Evolutionary conservation across 1,140 invertebrate species (phyloP).

Genomic region (Bacillus rossius): DNA sequence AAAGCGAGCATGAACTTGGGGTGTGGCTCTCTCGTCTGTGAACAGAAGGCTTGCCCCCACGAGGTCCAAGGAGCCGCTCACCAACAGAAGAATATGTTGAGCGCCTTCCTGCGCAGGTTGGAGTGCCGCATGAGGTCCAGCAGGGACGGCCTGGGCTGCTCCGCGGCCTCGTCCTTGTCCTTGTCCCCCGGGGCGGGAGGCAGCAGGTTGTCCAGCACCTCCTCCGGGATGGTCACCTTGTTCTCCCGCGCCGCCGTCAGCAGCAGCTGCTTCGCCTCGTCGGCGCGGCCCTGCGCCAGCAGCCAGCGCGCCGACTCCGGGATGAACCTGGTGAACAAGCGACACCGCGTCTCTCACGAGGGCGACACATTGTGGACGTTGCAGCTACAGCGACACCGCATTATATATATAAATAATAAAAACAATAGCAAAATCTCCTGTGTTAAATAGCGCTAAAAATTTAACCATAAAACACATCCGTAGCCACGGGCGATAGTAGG

Average conservation of each 20-base stretch:
- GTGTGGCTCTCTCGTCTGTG: too few species aligned
- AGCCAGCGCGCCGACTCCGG: conserved; percentile 81
- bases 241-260: conserved; percentile 63
- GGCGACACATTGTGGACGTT: too few species aligned
- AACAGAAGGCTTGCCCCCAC: too few species aligned
- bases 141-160: conserved; percentile 45
- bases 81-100: conserved; percentile 75
- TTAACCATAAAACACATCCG: too few species aligned
- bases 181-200: conserved; percentile 5
- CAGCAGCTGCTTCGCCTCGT: conserved; percentile 63
- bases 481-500: too few species aligned
- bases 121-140: conserved; percentile 64
- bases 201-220: conserved; percentile 50
- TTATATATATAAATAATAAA: too few species aligned
- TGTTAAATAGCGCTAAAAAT: too few species aligned
- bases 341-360: too few species aligned
- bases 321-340: conserved; percentile 71
- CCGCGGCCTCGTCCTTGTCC: conserved; percentile 1
- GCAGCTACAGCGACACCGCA: too few species aligned
- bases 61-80: too few species aligned
- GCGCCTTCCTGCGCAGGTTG: conserved; percentile 60
- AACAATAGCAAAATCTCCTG: too few species aligned
- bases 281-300: conserved; percentile 62
- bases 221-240: conserved; percentile 50
- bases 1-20: too few species aligned